These are phyloP conservation scores for Naja naja DNA, from an alignment of 2,113 vertebrate species.

Conservation along the genomic window DNA sequence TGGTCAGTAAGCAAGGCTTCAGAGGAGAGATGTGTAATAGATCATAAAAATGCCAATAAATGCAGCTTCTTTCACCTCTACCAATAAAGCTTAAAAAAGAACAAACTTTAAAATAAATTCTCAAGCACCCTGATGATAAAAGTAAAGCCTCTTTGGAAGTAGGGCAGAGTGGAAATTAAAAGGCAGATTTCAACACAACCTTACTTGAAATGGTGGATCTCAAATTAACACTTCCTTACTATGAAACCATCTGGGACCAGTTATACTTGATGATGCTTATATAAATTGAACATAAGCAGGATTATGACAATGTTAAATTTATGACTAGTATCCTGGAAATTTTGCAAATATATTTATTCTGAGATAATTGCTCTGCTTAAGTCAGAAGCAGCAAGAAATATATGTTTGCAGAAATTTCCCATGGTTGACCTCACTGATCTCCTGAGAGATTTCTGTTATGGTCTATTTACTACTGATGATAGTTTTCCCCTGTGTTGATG, in stretches of 20 bases:
- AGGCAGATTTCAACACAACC: background rate
- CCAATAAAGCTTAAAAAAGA: background rate
- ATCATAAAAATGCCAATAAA: background rate
- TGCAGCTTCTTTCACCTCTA: background rate
- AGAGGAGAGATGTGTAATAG: background rate
- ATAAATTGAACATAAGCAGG: slow-evolving; percentile 13
- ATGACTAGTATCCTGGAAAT: background rate
- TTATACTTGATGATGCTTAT: background rate
- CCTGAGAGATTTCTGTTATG: accelerated
- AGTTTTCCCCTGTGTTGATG: slow-evolving; percentile 10
- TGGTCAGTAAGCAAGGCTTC: background rate
- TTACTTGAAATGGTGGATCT: background rate
- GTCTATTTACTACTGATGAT: slow-evolving; percentile 36
- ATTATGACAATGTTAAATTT: accelerated
- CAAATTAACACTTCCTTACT: background rate
- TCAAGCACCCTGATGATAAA: background rate
- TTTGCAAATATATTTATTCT: background rate
- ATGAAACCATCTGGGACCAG: background rate
- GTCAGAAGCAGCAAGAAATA: slow-evolving; percentile 3
- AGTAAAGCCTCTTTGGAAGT: background rate
- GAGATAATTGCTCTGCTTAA: background rate
- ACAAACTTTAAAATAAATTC: background rate
- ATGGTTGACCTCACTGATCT: background rate
- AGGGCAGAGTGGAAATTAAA: background rate
- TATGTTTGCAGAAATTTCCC: background rate